Base-by-base conservation (phyloP, 2,888 invertebrate species). In the Troides aeacus region DNA sequence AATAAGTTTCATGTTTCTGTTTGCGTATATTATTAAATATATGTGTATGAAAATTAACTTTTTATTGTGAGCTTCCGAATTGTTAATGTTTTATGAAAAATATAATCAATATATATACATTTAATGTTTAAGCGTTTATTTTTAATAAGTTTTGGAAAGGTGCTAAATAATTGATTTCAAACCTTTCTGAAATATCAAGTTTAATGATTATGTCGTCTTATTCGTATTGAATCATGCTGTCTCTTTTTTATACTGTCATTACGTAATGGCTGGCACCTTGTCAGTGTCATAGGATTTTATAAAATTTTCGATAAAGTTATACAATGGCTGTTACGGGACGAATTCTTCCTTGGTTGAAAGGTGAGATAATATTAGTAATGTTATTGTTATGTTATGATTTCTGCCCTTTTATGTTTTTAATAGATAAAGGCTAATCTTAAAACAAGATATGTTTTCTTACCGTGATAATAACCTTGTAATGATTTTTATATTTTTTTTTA, bases 321-420 rank as follows among this genome's bases (percentile, higher is more conserved):
- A 87, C 79, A 83, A 94, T 94, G 94, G 94, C 94, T 83, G 93
- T 93, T 78, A 90, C 94, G 76, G 90, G 92, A 76, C 89, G 94
- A 84, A 90, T 93, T 88, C 89, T 94, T 79, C 89, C 92, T 76
- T 92, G 93, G 80, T 87, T 93, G 75, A 93, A 93, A 90, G 94
- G 94, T 94, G 90, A 91, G 60, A 75, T 21, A 62, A 39, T 24
- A 59, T 23, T 53, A 61, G 61, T 21, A 63, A 46, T 71, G 67
- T 64, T 66, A 65, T 69, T 73, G 56, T 66, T 71, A 69, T 62
- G 15, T 64, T 72, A 62, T 68, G 21, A 46, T 59, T 50, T 42
- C 1, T 17, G 17, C 30, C 2, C 24, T 60, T 23, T n/a, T 30
- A 30, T 36, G 15, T 50, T 53, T 10, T 5, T 17, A 62, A 42